Percentiles rank a stretch among this genome's conserved stretches.
Conservation (phyloP, 2,113 vertebrate genomes). For the Chaetura pelagica region DNA sequence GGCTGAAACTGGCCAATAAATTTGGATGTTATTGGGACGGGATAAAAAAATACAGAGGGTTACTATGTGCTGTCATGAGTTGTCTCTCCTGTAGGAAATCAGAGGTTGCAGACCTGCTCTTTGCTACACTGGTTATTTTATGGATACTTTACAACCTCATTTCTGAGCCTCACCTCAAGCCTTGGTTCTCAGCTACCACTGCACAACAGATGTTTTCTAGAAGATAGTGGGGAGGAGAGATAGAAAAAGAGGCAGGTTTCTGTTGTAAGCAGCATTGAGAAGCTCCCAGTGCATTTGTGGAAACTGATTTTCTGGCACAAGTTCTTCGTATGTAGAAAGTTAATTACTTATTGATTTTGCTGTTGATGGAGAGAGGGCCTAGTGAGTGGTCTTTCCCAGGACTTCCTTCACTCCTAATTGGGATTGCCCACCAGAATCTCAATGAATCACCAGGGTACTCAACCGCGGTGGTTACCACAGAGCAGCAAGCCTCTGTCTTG, state of each 20-base stretch:
- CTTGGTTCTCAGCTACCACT: neutral
- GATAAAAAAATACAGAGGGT: neutral
- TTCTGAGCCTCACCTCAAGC: neutral
- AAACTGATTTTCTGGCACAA: neutral
- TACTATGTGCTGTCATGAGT: neutral
- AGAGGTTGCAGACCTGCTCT: neutral
- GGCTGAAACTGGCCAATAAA: conserved; percentile 23
- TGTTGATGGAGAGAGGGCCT: neutral
- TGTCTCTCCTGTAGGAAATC: neutral
- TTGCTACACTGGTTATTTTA: neutral
- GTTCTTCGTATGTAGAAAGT: neutral
- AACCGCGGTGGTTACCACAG: neutral
- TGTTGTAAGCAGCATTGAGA: neutral
- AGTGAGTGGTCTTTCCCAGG: conserved; percentile 1
- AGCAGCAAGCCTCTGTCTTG: neutral
- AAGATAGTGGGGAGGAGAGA: neutral
- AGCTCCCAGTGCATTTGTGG: neutral
- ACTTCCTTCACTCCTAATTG: conserved; percentile 5
- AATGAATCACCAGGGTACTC: neutral
- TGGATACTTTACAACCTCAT: neutral
- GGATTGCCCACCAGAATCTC: conserved; percentile 14
- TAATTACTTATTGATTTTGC: conserved; percentile 59
- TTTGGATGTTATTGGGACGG: neutral
- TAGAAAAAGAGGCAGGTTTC: neutral
- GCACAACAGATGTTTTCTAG: neutral